A percentile compares a stretch with the other conserved stretches of the same genome.
Conservation (phyloP, 2,888 invertebrate species). For the Gari tellinella region DNA sequence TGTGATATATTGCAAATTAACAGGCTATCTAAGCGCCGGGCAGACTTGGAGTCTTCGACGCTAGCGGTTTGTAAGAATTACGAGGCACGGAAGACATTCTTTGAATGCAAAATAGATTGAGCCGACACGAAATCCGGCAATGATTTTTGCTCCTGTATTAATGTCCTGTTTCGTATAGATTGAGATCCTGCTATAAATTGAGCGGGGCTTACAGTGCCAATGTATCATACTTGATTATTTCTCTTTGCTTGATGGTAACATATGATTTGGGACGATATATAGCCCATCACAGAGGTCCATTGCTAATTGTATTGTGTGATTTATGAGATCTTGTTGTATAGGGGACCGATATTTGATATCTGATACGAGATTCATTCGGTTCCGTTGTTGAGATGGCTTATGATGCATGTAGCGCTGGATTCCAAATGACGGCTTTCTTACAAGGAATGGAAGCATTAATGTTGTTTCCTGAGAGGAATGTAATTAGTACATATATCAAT, state of each 20-base stretch:
- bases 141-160: slow-evolving; percentile 62
- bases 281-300: slow-evolving; percentile 53
- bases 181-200: slow-evolving; percentile 62
- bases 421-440: too few relatives aligned
- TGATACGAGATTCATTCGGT: too few relatives aligned
- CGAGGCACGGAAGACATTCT: slow-evolving; percentile 50
- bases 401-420: too few relatives aligned
- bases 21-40: slow-evolving; percentile 62
- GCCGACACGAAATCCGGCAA: slow-evolving; percentile 61
- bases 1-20: slow-evolving; percentile 65
- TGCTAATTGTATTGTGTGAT: slow-evolving; percentile 62
- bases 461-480: too few relatives aligned
- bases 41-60: slow-evolving; percentile 58
- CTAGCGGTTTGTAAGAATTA: slow-evolving; percentile 63
- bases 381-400: too few relatives aligned
- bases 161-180: slow-evolving; percentile 59
- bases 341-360: too few relatives aligned
- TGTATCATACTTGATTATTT: slow-evolving; percentile 58
- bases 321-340: slow-evolving; percentile 39
- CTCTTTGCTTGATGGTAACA: slow-evolving; percentile 46
- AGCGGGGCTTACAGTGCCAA: slow-evolving; percentile 31
- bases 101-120: slow-evolving; percentile 66
- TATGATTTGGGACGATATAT: slow-evolving; percentile 58
- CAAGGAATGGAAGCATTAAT: too few relatives aligned
- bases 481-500: too few relatives aligned